Conservation (phyloP, 2,888 invertebrate species). For the Platycnemis pennipes region DNA sequence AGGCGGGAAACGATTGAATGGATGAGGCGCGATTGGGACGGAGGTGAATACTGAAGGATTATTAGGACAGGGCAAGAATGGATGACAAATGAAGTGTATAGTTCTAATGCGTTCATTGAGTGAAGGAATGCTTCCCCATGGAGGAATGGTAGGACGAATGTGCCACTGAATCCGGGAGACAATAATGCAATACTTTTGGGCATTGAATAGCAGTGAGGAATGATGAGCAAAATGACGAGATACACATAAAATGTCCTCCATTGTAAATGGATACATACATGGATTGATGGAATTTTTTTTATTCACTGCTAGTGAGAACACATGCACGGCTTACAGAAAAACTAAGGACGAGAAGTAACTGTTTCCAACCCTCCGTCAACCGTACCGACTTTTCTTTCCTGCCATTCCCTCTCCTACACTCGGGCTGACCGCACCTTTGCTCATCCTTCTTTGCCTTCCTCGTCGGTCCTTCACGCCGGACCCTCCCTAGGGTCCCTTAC, state of each 20-base stretch:
- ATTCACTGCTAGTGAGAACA: too few species aligned
- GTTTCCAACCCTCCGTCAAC: background rate
- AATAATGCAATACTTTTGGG: too few species aligned
- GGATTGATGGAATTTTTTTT: background rate
- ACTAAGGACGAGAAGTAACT: constrained; percentile 20
- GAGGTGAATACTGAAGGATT: background rate
- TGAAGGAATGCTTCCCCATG: too few species aligned
- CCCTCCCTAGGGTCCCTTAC: constrained; percentile 38
- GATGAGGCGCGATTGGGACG: background rate
- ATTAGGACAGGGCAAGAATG: too few species aligned
- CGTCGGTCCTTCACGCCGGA: background rate
- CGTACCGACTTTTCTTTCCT: background rate
- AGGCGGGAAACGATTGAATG: background rate
- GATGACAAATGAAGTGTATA: too few species aligned
- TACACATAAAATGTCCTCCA: background rate
- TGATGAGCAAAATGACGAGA: background rate
- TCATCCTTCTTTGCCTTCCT: constrained; percentile 6
- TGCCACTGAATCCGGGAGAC: too few species aligned
- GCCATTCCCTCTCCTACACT: background rate
- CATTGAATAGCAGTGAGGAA: background rate
- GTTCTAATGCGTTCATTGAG: too few species aligned
- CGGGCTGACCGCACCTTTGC: constrained; percentile 49
- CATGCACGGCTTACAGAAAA: background rate
- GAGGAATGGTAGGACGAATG: too few species aligned
- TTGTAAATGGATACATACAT: background rate